phyloP scores from a whole-genome alignment of 2,113 vertebrate genomes.

The Lamprotornis superbus region DNA sequence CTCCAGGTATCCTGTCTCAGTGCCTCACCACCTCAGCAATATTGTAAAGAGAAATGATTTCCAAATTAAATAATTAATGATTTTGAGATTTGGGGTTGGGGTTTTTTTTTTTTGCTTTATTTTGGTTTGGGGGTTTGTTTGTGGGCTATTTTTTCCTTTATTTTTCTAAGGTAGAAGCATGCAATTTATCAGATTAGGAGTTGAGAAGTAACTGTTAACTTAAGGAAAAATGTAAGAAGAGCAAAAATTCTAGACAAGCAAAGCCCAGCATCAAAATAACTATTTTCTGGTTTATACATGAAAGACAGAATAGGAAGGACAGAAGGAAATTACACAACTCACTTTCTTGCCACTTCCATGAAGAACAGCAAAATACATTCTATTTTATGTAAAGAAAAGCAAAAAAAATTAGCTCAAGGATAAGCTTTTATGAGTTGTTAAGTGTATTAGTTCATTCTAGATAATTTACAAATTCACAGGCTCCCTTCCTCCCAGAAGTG shows the following conservation, averaged over 20 bases:
- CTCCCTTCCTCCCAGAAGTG: background rate
- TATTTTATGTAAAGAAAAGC: background rate
- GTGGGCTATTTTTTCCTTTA: background rate
- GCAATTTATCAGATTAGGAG: background rate
- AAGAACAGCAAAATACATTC: background rate
- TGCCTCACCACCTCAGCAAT: background rate
- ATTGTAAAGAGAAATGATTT: background rate
- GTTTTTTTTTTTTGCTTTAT: background rate
- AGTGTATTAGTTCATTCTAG: background rate
- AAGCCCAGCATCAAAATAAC: background rate
- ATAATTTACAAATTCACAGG: background rate
- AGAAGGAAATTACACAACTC: background rate
- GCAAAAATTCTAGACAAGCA: background rate
- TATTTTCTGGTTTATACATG: background rate
- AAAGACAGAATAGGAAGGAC: background rate
- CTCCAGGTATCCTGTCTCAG: background rate
- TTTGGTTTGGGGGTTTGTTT: background rate
- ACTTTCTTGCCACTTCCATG: background rate
- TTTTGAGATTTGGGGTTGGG: background rate
- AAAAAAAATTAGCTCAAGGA: background rate
- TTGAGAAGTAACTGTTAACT: background rate
- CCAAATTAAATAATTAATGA: background rate
- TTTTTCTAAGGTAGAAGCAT: background rate
- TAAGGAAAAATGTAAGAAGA: background rate
- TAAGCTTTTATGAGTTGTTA: background rate